Percentiles rank a stretch among this genome's conserved stretches.
phyloP scores from a whole-genome alignment of 2,888 invertebrate genomes.

The Caenorhabditis drosophilae region DNA sequence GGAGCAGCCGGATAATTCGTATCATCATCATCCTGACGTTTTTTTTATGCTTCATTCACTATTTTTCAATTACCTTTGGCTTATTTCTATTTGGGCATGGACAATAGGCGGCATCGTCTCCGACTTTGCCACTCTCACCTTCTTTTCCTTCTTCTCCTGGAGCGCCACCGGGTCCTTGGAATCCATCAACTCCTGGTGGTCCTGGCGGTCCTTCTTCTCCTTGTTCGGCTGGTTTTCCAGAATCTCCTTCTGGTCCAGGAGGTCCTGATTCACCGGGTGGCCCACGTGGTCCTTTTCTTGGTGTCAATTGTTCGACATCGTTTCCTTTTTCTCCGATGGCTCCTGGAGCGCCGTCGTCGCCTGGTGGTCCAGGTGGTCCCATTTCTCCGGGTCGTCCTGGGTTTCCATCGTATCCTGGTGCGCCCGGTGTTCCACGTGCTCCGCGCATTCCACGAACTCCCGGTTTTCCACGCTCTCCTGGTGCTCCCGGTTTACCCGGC shows the following conservation, averaged over 20 bases:
- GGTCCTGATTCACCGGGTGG: constrained; percentile 54
- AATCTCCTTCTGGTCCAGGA: constrained; percentile 55
- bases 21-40: constrained; percentile 18
- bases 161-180: constrained; percentile 51
- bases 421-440: constrained; percentile 44
- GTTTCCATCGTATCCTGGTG: constrained; percentile 44
- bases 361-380: constrained; percentile 49
- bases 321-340: constrained; percentile 52
- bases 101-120: constrained; percentile 57
- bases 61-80: constrained; percentile 25
- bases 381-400: constrained; percentile 49
- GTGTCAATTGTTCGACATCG: constrained; percentile 50
- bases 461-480: constrained; percentile 53
- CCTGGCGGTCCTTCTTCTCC: constrained; percentile 50
- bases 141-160: constrained; percentile 54
- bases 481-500: constrained; percentile 49
- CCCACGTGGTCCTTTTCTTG: constrained; percentile 55
- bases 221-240: constrained; percentile 46
- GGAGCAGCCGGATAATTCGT: constrained; percentile 39
- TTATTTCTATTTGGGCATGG: constrained; percentile 53
- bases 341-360: constrained; percentile 54
- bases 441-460: constrained; percentile 58
- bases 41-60: not conserved
- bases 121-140: constrained; percentile 43
- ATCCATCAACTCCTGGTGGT: constrained; percentile 52